phyloP scores from a whole-genome alignment of 92 coral and sea anemone species.

The Heliopora coerulea region DNA sequence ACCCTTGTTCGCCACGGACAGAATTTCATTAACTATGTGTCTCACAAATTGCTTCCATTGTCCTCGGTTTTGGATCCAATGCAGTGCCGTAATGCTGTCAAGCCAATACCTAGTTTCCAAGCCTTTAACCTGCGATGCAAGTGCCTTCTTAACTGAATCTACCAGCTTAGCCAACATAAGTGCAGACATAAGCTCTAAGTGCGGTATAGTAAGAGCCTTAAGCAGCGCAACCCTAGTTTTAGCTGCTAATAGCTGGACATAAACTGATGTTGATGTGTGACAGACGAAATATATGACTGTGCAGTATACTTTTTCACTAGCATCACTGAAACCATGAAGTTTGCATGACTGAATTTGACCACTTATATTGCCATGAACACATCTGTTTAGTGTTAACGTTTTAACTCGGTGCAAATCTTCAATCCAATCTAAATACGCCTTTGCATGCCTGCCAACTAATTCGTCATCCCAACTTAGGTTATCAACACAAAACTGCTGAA shows the following conservation, averaged over 20 bases:
- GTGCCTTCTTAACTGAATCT: slow-evolving; percentile 51
- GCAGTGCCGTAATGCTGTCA: slow-evolving; percentile 46
- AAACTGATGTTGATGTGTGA: slow-evolving; percentile 14
- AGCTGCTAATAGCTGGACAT: slow-evolving; percentile 45
- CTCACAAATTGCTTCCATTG: slow-evolving; percentile 55
- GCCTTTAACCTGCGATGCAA: too few relatives aligned
- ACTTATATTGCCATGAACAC: slow-evolving; percentile 23
- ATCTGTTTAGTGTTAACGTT: too few relatives aligned
- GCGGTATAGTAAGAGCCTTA: slow-evolving; percentile 59
- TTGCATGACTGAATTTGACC: slow-evolving; percentile 33
- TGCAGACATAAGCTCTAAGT: too few relatives aligned
- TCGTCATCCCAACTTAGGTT: slow-evolving; percentile 51
- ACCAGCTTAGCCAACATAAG: too few relatives aligned
- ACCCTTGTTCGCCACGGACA: slow-evolving; percentile 9
- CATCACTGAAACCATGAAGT: slow-evolving; percentile 59
- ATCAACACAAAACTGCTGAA: slow-evolving; percentile 54
- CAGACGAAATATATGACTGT: too few relatives aligned
- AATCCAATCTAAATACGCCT: too few relatives aligned
- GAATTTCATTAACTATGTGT: slow-evolving; percentile 36
- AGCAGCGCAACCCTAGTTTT: slow-evolving; percentile 64
- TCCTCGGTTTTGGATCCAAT: slow-evolving; percentile 38
- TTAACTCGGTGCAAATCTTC: too few relatives aligned
- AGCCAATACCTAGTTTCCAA: slow-evolving; percentile 46
- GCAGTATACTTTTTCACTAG: slow-evolving; percentile 53
- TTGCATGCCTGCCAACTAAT: too few relatives aligned